These are phyloP conservation scores for Drepanosiphum platanoidis DNA, from an alignment of 2,888 invertebrate species.

Conservation along the genomic window DNA sequence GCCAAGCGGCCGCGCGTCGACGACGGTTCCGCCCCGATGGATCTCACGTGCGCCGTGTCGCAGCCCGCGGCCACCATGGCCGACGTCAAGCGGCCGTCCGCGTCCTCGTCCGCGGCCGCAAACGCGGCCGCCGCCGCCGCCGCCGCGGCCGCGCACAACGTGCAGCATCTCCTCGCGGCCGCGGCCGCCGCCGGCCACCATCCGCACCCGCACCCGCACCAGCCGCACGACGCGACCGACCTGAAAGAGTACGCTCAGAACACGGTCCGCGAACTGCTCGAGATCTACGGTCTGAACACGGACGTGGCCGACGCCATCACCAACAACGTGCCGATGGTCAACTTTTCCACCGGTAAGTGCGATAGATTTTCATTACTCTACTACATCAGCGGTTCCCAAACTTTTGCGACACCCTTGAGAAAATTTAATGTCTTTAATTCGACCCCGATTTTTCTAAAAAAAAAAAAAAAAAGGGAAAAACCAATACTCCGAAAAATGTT, in stretches of 20 bases:
- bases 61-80: constrained; percentile 64
- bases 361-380: too few relatives aligned
- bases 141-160: constrained; percentile 23
- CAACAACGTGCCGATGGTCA: constrained; percentile 77
- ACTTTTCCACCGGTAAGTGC: constrained; percentile 75
- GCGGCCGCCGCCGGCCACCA: constrained; percentile 26
- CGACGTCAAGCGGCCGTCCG: constrained; percentile 63
- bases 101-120: constrained; percentile 7
- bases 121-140: background rate
- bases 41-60: constrained; percentile 69
- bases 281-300: constrained; percentile 78
- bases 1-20: constrained; percentile 68
- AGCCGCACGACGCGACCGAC: constrained; percentile 68
- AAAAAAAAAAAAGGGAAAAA: too few relatives aligned
- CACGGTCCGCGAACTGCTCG: constrained; percentile 81
- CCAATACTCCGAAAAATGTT: too few relatives aligned
- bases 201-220: constrained; percentile 22
- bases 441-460: too few relatives aligned
- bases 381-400: too few relatives aligned
- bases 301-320: constrained; percentile 78
- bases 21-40: constrained; percentile 70
- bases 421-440: too few relatives aligned
- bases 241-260: constrained; percentile 82
- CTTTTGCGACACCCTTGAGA: too few relatives aligned
- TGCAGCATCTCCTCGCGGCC: constrained; percentile 29